These are phyloP conservation scores for Columba guinea DNA, from an alignment of 2,797 vertebrate species.

Conservation along the genomic window DNA sequence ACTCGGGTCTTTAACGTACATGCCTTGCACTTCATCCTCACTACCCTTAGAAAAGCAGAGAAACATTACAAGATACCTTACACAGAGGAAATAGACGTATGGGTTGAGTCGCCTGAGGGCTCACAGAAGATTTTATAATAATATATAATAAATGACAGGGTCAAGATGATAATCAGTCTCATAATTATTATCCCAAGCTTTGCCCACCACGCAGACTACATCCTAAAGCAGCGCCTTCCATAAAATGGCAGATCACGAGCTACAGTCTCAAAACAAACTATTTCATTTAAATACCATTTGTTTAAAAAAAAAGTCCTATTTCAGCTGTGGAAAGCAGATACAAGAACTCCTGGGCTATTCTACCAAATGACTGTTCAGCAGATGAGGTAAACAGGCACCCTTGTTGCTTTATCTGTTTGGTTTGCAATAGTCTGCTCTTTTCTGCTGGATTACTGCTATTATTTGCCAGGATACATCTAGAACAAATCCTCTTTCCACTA, in stretches of 20 bases:
- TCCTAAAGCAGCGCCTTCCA: fast-evolving
- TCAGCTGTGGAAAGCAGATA: not conserved
- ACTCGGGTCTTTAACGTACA: not conserved
- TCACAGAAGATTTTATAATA: not conserved
- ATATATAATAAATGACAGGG: not conserved
- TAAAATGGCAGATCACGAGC: not conserved
- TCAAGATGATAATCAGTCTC: not conserved
- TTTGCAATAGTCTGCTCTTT: not conserved
- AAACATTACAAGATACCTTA: not conserved
- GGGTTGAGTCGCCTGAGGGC: not conserved
- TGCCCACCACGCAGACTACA: not conserved
- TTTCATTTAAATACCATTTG: not conserved
- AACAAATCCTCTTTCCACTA: slow-evolving; percentile 8
- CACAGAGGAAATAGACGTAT: not conserved
- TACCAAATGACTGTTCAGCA: not conserved
- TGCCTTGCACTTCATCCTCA: not conserved
- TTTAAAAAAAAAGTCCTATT: not conserved
- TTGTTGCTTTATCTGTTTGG: not conserved
- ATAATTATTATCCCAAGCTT: not conserved
- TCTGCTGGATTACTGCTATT: not conserved
- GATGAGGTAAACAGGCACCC: not conserved
- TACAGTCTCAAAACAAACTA: not conserved
- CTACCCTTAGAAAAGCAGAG: not conserved
- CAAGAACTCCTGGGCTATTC: not conserved
- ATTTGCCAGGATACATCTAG: not conserved